These are phyloP conservation scores for Acropora tenuis DNA, from an alignment of 64 coral and sea anemone genomes.

Conservation along the genomic window DNA sequence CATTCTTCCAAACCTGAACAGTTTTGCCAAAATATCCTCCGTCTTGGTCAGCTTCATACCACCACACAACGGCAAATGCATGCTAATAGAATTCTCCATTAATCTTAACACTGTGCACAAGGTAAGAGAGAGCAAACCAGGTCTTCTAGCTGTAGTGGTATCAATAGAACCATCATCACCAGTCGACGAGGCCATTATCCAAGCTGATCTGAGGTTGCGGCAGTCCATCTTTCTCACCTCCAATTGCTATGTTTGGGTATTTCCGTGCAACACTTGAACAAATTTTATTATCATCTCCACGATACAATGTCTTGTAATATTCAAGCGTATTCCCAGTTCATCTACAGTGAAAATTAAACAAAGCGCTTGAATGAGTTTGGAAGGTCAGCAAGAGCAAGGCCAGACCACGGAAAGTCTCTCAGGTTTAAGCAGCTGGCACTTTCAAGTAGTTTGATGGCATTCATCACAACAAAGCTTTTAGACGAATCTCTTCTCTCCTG, in stretches of 20 bases:
- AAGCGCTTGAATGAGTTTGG: slow-evolving; percentile 7
- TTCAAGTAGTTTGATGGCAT: not conserved
- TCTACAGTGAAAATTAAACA: not conserved
- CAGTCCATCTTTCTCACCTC: slow-evolving; percentile 41
- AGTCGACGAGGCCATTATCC: slow-evolving; percentile 40
- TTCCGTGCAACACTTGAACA: slow-evolving; percentile 2
- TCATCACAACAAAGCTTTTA: slow-evolving; percentile 9
- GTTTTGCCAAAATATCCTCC: not conserved
- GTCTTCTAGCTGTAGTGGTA: not conserved
- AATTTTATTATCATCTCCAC: not conserved
- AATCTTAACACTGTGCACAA: slow-evolving; percentile 16
- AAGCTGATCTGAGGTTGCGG: slow-evolving; percentile 18
- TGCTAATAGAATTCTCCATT: not conserved
- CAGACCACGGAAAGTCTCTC: not conserved
- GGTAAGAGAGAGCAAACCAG: slow-evolving; percentile 14
- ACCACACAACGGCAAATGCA: not conserved
- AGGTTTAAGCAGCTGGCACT: slow-evolving; percentile 1
- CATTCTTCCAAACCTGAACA: not conserved
- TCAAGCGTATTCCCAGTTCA: not conserved
- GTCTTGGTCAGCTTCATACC: not conserved
- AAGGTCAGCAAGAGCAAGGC: not conserved
- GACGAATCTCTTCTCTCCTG: not conserved
- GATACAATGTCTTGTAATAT: not conserved
- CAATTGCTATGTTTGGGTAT: not conserved
- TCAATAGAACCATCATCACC: slow-evolving; percentile 6